Evolutionary conservation across 2,797 vertebrate genomes (phyloP).

Genomic region (Oophaga sylvatica): DNA sequence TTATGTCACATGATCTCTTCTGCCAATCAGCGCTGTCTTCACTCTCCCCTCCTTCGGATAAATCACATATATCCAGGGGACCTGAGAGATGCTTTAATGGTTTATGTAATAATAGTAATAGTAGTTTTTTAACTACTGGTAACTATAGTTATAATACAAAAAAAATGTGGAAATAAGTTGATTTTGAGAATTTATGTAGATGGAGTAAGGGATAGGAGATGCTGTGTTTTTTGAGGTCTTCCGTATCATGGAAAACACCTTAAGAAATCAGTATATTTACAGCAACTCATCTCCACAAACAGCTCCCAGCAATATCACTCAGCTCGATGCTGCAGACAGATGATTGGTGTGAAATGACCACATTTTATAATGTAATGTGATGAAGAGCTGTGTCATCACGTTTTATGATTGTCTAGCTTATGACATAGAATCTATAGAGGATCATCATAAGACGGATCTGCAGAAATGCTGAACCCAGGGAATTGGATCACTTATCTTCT

Average conservation of each 20-base stretch:
- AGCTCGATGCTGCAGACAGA: not conserved
- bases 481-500: not conserved
- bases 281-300: not conserved
- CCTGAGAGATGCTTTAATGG: too few species aligned
- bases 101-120: not conserved
- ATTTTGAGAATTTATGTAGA: not conserved
- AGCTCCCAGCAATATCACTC: not conserved
- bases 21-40: too few species aligned
- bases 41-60: too few species aligned
- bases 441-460: not conserved
- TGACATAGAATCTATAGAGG: not conserved
- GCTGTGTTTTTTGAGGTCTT: not conserved
- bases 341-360: not conserved
- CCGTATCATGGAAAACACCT: not conserved
- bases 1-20: too few species aligned
- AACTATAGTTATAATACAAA: not conserved
- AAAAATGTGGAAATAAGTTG: not conserved
- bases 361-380: not conserved
- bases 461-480: constrained; percentile 14
- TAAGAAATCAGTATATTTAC: not conserved
- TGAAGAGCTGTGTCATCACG: constrained; percentile 16
- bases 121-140: too few species aligned
- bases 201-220: not conserved
- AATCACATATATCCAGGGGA: too few species aligned
- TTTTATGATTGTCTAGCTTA: constrained; percentile 2